Percentiles rank a stretch among this genome's conserved stretches.
Evolutionary conservation across 2,797 vertebrate species (phyloP).

Genomic region (Netta rufina): DNA sequence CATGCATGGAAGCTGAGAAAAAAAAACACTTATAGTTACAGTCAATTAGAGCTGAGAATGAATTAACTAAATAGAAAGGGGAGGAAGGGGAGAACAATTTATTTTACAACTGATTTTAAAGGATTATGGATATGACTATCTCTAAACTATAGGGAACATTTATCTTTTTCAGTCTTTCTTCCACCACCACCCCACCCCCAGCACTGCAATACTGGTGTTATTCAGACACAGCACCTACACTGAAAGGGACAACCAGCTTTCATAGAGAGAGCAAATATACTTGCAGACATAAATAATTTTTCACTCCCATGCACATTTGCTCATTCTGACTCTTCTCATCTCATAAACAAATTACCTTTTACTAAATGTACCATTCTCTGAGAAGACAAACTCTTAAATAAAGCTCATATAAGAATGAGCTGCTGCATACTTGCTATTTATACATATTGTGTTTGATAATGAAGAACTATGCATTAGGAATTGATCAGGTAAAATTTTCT

Average conservation of each 20-base stretch:
- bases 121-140: not conserved
- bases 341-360: not conserved
- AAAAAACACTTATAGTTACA: not conserved
- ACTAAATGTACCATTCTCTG: not conserved
- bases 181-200: not conserved
- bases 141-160: not conserved
- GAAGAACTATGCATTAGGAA: not conserved
- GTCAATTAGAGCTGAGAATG: not conserved
- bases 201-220: not conserved
- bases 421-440: not conserved
- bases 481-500: not conserved
- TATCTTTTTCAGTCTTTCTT: not conserved
- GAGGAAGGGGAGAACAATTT: not conserved
- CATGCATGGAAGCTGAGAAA: not conserved
- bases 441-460: not conserved
- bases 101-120: not conserved
- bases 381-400: not conserved
- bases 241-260: not conserved
- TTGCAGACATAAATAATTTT: fast-evolving
- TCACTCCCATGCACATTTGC: not conserved
- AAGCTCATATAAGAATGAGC: not conserved
- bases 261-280: not conserved
- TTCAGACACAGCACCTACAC: not conserved
- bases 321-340: not conserved
- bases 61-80: not conserved